These are phyloP conservation scores for Philopotamus ludificatus DNA, from an alignment of 1,140 invertebrate genomes.

Conservation along the genomic window DNA sequence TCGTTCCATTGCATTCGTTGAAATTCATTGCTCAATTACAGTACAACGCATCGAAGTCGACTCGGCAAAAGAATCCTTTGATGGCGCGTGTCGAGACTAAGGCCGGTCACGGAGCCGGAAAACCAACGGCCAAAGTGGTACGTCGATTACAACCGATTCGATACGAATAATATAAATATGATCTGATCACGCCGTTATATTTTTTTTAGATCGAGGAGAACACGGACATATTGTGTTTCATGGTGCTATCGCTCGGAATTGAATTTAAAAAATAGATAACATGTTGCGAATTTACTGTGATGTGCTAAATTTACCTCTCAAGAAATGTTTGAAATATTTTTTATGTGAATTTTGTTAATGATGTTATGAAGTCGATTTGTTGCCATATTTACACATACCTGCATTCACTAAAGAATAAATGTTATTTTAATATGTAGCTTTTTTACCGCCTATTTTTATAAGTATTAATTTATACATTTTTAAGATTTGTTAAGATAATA, in stretches of 20 bases:
- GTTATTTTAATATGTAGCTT: conserved; percentile 1
- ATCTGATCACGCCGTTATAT: conserved; percentile 14
- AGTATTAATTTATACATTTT: too few species aligned
- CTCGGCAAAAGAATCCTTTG: conserved; percentile 82
- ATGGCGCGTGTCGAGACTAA: conserved; percentile 90
- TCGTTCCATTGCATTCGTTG: conserved; percentile 92
- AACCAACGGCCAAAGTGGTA: conserved; percentile 91
- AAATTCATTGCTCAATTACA: conserved; percentile 95
- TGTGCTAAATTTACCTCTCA: neutral
- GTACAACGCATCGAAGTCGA: conserved; percentile 62
- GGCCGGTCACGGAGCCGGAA: conserved; percentile 94
- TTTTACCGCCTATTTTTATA: too few species aligned
- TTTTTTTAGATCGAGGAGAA: conserved; percentile 79
- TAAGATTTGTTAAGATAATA: too few species aligned
- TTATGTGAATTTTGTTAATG: conserved; percentile 3
- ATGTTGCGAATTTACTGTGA: neutral
- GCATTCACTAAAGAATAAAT: conserved; percentile 5
- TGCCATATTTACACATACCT: conserved; percentile 31
- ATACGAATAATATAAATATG: neutral
- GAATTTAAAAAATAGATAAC: conserved; percentile 56
- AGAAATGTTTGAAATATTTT: conserved; percentile 5
- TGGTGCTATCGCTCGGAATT: conserved; percentile 73
- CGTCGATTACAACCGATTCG: conserved; percentile 47
- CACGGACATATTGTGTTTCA: conserved; percentile 84
- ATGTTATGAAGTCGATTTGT: conserved; percentile 28